phyloP scores from a whole-genome alignment of 2,888 invertebrate genomes.

The Prostheceraeus crozeri region DNA sequence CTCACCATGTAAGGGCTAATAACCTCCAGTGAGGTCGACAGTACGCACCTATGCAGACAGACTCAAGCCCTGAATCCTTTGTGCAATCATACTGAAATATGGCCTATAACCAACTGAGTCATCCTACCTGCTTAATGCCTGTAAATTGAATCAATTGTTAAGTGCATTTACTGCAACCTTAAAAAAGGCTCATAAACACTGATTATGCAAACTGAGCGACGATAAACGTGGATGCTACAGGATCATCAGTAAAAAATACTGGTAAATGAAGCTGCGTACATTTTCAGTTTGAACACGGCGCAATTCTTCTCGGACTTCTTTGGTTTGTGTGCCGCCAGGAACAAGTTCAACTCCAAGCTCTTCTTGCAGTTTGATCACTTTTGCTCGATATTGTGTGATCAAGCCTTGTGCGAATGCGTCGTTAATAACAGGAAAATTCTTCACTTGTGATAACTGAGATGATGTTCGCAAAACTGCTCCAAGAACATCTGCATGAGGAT shows the following conservation, averaged over 20 bases:
- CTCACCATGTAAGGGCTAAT: too few relatives aligned
- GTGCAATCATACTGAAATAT: too few relatives aligned
- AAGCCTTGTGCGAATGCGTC: conserved; percentile 51
- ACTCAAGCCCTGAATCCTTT: too few relatives aligned
- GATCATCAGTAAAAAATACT: not conserved
- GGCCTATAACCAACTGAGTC: too few relatives aligned
- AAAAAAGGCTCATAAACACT: too few relatives aligned
- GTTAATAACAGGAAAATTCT: conserved; percentile 52
- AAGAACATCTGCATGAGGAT: conserved; percentile 43
- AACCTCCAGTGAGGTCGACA: too few relatives aligned
- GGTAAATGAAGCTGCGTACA: conserved; percentile 43
- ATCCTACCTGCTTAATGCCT: too few relatives aligned
- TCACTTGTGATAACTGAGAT: conserved; percentile 47
- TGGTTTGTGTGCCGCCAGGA: not conserved
- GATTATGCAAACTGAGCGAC: too few relatives aligned
- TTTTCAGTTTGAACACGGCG: conserved; percentile 50
- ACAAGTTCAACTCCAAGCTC: conserved; percentile 43
- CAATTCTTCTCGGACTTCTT: conserved; percentile 46
- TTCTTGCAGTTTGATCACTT: conserved; percentile 46
- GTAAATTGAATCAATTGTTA: too few relatives aligned
- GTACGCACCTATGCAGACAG: too few relatives aligned
- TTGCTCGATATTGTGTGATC: conserved; percentile 48
- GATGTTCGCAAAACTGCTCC: conserved; percentile 45
- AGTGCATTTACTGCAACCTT: too few relatives aligned
- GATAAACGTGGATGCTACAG: too few relatives aligned